Base-by-base conservation (phyloP, 2,888 invertebrate species). In the Sphaeridia pumilis region DNA sequence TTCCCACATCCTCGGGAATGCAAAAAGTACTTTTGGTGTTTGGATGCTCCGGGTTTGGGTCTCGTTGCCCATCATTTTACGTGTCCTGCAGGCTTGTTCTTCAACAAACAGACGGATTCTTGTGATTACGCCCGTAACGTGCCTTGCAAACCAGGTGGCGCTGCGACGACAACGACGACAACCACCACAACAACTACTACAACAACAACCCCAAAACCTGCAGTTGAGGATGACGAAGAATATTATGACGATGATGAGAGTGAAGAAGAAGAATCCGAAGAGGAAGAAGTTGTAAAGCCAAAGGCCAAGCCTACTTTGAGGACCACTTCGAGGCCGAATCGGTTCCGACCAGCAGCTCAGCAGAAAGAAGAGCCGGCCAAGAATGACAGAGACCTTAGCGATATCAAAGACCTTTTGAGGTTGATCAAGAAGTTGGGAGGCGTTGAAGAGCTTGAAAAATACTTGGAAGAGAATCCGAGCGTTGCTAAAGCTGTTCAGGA, bases 11-110 rank as follows among this genome's bases (percentile, higher is more conserved):
- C 90, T 0, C 78, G 86, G 36, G 90, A 92, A 70, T 92, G 92
- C 71, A 88, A 89, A 70, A 90, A 90, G 69, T 92, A 92, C 69
- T 92, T 87, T 73, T 92, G 92, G 90, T 92, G 92, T 68, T 73
- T 92, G 59, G 88, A 88, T 69, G 86, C 89, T 1, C 86, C 89
- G 0, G 85, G 88, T 67, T 76, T 88, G 20, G 92, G 90, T 58
- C 83, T 92, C 46, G 85, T 92, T 3, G 89, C 88, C 0, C 88
- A 92, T 73, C 85, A 86, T 68, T 92, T 92, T 69, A 92, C 89
- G 0, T 92, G 92, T 68, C 92, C 92, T 3, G 87, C 90, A 52
- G 89, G 89, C 25, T 73, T 92, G 10, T 87, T 83, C 69, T 92
- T 92, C 73, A 92, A 90, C 73, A 88, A 88, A 66, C 83, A 82